Base-by-base conservation (phyloP, 2,888 invertebrate species). In the Papilio demoleus region DNA sequence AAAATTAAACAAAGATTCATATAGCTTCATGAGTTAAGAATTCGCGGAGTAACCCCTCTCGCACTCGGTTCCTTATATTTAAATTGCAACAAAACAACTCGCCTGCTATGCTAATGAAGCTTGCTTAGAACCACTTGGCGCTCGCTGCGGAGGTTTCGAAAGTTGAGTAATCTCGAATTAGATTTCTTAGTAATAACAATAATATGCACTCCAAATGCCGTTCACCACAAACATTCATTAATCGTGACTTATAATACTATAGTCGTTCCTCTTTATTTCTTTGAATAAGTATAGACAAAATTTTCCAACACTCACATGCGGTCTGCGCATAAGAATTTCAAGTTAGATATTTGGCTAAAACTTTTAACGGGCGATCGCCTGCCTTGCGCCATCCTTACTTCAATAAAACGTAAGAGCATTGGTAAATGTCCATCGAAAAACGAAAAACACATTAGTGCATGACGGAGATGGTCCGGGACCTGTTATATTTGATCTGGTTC, bases 81-180 rank as follows among this genome's bases (percentile, higher is more conserved):
- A 85, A 82, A 82, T 78, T 83, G 80, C 77, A 81, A 79, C 81
- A 81, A 82, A 84, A 81, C 78, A 80, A 78, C 81, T 81, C 80
- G 79, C 81, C 83, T 83, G 80, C 79, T 85, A 84, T 86, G 83
- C 84, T 84, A 87, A 85, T 85, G 84, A 82, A 83, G 74, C 77
- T 73, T 76, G 75, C 76, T 78, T 77, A 74, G 70, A 75, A 76
- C 79, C 76, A 78, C 78, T 77, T 78, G 75, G 64, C 73, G 70
- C 70, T 47, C 58, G 76, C 72, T 72, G 75, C 75, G 75, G 74
- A 79, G 76, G 72, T 77, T 77, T 75, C 73, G 73, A 77, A 77
- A 82, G 78, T 79, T 79, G 71, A 75, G 75, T 77, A 79, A 79
- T 78, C 76, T 75, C 71, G 64, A 65, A 71, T 70, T 70, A 61